Evolutionary conservation across 2,797 vertebrate genomes (phyloP), one percentile per base, ranked within the genome.

Genomic region (Lepus oiostolus): DNA sequence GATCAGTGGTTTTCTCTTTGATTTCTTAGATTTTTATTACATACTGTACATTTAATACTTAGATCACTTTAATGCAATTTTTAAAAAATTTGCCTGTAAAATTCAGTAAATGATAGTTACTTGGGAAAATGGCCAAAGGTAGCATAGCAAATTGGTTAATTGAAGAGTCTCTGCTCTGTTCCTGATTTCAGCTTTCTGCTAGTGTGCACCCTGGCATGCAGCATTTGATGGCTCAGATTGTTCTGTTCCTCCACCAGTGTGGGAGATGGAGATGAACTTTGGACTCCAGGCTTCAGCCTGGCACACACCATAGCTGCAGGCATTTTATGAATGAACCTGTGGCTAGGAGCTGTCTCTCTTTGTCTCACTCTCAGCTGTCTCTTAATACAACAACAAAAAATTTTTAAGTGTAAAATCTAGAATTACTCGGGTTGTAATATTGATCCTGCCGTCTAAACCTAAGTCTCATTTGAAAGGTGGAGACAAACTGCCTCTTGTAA

Each of bases 61-160:
- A 42, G 24, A 85, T 21, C 0, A 42, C 32, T 62, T 89, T 42
- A 70, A 65, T 60, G 24, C 12, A 89, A 9, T 62, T 75, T 97
- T 95, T 81, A 32, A 63, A 19, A 90, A 10, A 1, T 88, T 85
- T 85, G 30, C 60, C 26, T 77, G 10, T 93, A 72, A 91, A 95
- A 85, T 76, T 95, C 24, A 65, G 72, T n/a, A 62, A 54, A 82
- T 70, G 80, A 10, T 79, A 76, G 26, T 74, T 85, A 74, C 21
- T 79, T 91, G 58, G 77, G 87, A 90, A 88, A 95, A 90, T 52
- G 26, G 21, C n/a, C 21, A 87, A 74, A 85, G 60, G 19, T 88
- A 58, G 24, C 24, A 19, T 50, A 91, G 62, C 42, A 85, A 86
- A 67, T 54, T 76, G 47, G 1, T 24, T 90, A 38, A 88, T 58